Base-by-base conservation (phyloP, 2,113 vertebrate genomes). In the Halichoerus grypus region DNA sequence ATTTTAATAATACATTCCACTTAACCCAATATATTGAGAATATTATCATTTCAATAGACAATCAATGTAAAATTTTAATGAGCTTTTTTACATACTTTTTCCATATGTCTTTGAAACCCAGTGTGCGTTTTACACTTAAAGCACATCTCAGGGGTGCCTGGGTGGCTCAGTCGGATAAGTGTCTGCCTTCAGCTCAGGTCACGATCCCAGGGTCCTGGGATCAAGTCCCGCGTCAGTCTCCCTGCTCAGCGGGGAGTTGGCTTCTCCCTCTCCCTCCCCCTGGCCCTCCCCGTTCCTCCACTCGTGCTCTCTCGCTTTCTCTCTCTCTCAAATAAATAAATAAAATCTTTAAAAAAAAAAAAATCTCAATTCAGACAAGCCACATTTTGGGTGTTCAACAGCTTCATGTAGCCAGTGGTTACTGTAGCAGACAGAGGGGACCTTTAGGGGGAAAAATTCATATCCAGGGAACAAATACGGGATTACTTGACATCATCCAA, bases 21-120 rank as follows among this genome's bases (percentile, higher is more conserved):
- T 88, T 63, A 84, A 33, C 3, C 28, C 55, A 26, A 49, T 36
- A 28, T 76, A 96, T 46, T 21, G 61, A 81, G 77, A 81, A 72
- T 69, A 53, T 61, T 61, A 42, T 42, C 59, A 84, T 67, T 87
- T 97, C 24, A 84, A 61, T 1, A 92, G 65, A 21, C 21, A 84
- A 67, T 22, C 71, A 77, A 72, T 14, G 6, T 49, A 91, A 92
- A 94, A 82, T 59, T 92, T 69, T 80, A 95, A 82, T 81, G 28
- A 84, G 42, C 42, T 49, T 31, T 5, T 94, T 81, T 49, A 86
- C n/a, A 81, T 24, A 33, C 33, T 24, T 79, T 72, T 79, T 76
- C 36, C 57, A 59, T 5, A 7, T 7, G 28, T 93, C 57, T 96
- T 80, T 91, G 69, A 94, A 86, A 93, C 21, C 13, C 15, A 55